Evolutionary conservation across 2,797 vertebrate species (phyloP), one percentile per base, ranked within the genome.

Genomic region (Loris lydekkerianus): DNA sequence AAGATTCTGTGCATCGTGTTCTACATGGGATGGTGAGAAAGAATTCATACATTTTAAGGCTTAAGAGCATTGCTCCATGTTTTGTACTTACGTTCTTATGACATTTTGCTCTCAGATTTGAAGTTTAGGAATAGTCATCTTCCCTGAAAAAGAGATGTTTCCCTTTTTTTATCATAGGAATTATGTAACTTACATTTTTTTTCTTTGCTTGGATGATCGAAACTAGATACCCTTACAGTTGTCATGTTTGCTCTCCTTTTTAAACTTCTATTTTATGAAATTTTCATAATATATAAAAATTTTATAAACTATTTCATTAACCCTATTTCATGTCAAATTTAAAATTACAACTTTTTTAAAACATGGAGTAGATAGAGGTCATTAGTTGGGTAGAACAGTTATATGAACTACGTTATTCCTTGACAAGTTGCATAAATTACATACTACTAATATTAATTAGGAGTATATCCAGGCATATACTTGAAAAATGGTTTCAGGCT

Each of bases 241-340:
- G 78, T 90, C 11, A 18, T 76, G 69, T 72, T 85, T 72, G 73
- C 53, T 31, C 27, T 34, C 76, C 60, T 92, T 84, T 56, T 81
- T 43, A 76, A 80, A 63, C 49, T 72, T 75, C 1, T 90, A 53
- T 86, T 93, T 93, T 9, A 73, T 84, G 27, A 61, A 37, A 46
- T 92, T 86, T 94, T 81, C 14, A 78, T 84, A 87, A 86, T n/a
- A 78, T 37, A 40, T 76, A 93, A 95, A 92, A 76, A 91, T 56
- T 97, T 92, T 27, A 89, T 80, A 91, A 96, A 92, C 75, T 14
- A 13, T 89, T 96, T 82, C 61, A 75, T 83, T 92, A 58, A 89
- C 49, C 29, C 60, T 86, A 75, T 34, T 80, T 92, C 53, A 40
- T 61, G 23, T 77, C 70, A 83, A 40, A 72, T 77, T 93, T 86